Evolutionary conservation across 2,888 invertebrate species (phyloP).

Genomic region (Oligia fasciuncula): DNA sequence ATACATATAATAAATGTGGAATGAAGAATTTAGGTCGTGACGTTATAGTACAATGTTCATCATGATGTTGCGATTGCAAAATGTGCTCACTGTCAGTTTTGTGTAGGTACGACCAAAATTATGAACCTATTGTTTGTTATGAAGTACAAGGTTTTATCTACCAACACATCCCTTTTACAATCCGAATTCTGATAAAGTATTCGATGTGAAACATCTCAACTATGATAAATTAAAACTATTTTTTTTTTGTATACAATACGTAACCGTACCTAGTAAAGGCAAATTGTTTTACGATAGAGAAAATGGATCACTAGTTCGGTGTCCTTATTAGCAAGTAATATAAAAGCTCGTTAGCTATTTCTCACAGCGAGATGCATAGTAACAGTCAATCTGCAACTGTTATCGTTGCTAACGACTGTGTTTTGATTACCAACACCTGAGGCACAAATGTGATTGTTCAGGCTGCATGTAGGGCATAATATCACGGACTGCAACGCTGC

Average conservation of each 20-base stretch:
- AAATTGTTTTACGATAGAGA: not conserved
- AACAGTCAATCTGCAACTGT: slow-evolving; percentile 64
- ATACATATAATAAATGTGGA: slow-evolving; percentile 42
- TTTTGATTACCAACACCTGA: slow-evolving; percentile 82
- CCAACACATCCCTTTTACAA: slow-evolving; percentile 45
- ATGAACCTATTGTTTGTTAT: slow-evolving; percentile 53
- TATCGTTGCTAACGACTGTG: slow-evolving; percentile 71
- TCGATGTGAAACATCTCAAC: slow-evolving; percentile 3
- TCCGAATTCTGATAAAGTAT: slow-evolving; percentile 26
- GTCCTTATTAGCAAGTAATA: slow-evolving; percentile 29
- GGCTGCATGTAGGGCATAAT: slow-evolving; percentile 67
- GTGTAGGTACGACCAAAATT: slow-evolving; percentile 51
- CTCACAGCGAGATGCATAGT: slow-evolving; percentile 59
- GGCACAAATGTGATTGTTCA: slow-evolving; percentile 75
- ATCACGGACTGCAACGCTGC: slow-evolving; percentile 79
- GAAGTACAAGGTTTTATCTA: slow-evolving; percentile 48
- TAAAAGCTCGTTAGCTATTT: slow-evolving; percentile 46
- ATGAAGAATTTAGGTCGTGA: slow-evolving; percentile 60
- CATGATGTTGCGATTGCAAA: slow-evolving; percentile 54
- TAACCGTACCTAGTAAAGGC: not conserved
- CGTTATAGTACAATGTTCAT: slow-evolving; percentile 50
- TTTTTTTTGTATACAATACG: not conserved
- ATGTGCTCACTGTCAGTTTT: slow-evolving; percentile 51
- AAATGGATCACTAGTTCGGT: slow-evolving; percentile 3
- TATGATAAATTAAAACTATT: not conserved